Evolutionary conservation across 1,140 invertebrate genomes (phyloP).

Genomic region (Monomorium pharaonis): DNA sequence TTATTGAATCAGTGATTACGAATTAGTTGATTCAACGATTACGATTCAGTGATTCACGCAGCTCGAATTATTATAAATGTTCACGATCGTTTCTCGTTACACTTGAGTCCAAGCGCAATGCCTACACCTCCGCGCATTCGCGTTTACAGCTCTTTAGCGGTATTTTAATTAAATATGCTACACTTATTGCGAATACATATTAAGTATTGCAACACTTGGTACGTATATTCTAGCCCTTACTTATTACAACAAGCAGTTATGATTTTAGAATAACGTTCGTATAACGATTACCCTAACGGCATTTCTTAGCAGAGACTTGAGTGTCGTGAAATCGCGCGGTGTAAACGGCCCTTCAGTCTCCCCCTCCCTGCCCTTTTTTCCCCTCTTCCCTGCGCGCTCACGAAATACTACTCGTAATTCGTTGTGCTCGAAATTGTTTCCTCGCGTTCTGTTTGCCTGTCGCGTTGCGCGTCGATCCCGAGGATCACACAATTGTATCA

Average conservation of each 20-base stretch:
- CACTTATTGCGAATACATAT: background rate
- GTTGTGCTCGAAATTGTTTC: conserved; percentile 44
- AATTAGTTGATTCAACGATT: conserved; percentile 30
- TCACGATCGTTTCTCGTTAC: background rate
- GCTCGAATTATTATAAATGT: conserved; percentile 16
- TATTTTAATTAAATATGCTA: conserved; percentile 16
- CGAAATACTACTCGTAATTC: conserved; percentile 38
- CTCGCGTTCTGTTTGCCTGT: conserved; percentile 5
- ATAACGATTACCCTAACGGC: background rate
- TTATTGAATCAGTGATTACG: conserved; percentile 30
- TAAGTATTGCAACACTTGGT: background rate
- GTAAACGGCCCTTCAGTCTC: conserved; percentile 15
- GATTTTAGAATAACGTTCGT: conserved; percentile 25
- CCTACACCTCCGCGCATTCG: background rate
- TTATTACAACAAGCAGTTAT: background rate
- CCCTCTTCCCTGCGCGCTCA: conserved; percentile 8
- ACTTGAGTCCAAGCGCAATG: background rate
- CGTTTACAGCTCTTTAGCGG: background rate
- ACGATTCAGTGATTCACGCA: conserved; percentile 15
- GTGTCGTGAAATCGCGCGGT: background rate
- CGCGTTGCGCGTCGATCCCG: conserved; percentile 19
- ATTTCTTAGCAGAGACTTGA: background rate
- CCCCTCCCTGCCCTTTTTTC: too few relatives aligned
- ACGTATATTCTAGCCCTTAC: background rate
- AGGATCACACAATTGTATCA: conserved; percentile 15